These are phyloP conservation scores for Nesometra sesokonis DNA, from an alignment of 35 echinoderm and acorn worm genomes.

Conservation along the genomic window DNA sequence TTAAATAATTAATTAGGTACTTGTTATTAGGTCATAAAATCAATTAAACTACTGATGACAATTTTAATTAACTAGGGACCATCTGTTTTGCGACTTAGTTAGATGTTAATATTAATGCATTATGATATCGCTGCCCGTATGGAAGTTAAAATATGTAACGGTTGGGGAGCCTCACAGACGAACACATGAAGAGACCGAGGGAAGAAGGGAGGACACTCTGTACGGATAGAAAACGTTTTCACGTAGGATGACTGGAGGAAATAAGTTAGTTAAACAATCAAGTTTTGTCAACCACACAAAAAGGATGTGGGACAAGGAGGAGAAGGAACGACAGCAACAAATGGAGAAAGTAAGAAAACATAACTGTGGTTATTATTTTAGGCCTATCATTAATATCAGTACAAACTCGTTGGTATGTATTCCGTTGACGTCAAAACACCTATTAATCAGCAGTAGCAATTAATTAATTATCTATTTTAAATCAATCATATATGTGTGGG, in stretches of 20 bases:
- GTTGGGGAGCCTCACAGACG: neutral
- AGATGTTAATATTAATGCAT: neutral
- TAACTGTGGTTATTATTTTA: neutral
- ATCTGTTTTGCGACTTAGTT: neutral
- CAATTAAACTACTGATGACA: neutral
- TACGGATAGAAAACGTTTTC: neutral
- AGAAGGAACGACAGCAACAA: neutral
- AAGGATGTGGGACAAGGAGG: neutral
- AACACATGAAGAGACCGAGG: too few species aligned
- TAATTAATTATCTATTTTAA: neutral
- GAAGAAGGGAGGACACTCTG: neutral
- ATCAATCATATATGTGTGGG: neutral
- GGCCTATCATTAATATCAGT: too few species aligned
- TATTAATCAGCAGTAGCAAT: neutral
- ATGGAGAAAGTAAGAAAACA: neutral
- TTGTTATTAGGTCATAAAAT: neutral
- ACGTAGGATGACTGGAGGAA: neutral
- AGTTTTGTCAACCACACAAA: neutral
- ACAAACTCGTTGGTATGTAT: neutral
- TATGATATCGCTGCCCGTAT: neutral
- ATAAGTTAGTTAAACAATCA: neutral
- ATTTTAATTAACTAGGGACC: neutral
- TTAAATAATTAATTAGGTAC: too few species aligned
- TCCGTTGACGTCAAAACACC: neutral
- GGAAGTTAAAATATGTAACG: neutral